A percentile compares a stretch with the other conserved stretches of the same genome.
Evolutionary conservation across 2,797 vertebrate genomes (phyloP).

Genomic region (Arremon brunneinucha): DNA sequence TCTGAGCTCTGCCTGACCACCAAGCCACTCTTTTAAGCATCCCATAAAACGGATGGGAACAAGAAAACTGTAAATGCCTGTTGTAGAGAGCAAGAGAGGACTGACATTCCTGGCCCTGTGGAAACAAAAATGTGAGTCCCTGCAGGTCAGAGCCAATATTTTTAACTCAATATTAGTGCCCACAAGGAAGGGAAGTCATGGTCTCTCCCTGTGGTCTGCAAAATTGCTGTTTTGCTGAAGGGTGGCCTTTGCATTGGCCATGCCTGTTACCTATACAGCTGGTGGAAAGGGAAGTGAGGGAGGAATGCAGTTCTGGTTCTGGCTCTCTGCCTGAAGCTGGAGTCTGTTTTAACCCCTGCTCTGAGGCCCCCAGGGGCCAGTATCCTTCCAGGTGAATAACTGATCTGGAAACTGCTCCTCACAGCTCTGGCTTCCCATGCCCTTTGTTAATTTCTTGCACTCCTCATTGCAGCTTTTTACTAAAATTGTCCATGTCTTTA

Average conservation of each 20-base stretch:
- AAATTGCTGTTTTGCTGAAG: neutral
- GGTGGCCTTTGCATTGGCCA: neutral
- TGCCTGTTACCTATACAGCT: neutral
- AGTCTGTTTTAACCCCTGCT: neutral
- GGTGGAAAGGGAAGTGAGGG: neutral
- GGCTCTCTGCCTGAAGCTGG: neutral
- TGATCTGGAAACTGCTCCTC: neutral
- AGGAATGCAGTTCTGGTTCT: neutral
- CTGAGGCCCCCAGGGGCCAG: neutral
- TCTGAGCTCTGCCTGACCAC: neutral
- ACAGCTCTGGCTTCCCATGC: neutral
- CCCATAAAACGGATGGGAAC: neutral
- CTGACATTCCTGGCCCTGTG: accelerated
- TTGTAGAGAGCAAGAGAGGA: neutral
- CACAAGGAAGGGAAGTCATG: neutral
- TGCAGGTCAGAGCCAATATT: neutral
- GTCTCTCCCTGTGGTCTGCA: neutral
- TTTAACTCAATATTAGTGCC: neutral
- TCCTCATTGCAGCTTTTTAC: slow-evolving; percentile 10
- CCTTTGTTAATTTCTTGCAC: neutral
- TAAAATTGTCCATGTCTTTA: slow-evolving; percentile 23
- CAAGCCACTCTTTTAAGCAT: neutral
- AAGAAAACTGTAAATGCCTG: neutral
- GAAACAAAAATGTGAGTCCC: neutral
- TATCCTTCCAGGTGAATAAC: neutral